Conservation (phyloP, 2,888 invertebrate genomes). For the Eucera pruinosa region DNA sequence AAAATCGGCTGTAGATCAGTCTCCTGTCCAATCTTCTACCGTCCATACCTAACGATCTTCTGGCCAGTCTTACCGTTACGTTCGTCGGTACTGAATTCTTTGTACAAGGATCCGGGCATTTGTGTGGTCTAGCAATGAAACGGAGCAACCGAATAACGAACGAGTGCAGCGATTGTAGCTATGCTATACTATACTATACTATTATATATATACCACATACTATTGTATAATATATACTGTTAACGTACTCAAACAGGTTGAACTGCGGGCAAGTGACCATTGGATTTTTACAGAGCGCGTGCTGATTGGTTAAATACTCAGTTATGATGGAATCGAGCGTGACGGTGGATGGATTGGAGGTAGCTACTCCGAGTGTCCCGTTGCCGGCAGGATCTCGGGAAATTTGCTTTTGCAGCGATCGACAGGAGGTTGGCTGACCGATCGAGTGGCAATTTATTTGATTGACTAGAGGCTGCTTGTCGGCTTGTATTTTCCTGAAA, state of each 20-base stretch:
- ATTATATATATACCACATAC: too few species aligned
- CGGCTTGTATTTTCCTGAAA: conserved; percentile 75
- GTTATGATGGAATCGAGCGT: conserved; percentile 97
- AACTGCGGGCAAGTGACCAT: conserved; percentile 99
- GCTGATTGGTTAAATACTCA: conserved; percentile 98
- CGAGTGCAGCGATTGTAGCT: too few species aligned
- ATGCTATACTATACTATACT: too few species aligned
- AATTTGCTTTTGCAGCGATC: conserved; percentile 86
- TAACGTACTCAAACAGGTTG: conserved; percentile 94
- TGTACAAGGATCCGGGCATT: conserved; percentile 95
- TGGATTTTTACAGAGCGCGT: conserved; percentile 98
- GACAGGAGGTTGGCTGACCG: conserved; percentile 71
- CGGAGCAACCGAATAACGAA: too few species aligned
- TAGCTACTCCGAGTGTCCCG: conserved; percentile 76
- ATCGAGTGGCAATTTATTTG: conserved; percentile 56
- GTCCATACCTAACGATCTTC: conserved; percentile 85
- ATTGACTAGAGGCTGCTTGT: conserved; percentile 69
- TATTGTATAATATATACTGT: too few species aligned
- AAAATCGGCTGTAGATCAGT: conserved; percentile 93
- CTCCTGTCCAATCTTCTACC: conserved; percentile 90
- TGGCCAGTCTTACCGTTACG: conserved; percentile 86
- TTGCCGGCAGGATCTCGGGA: conserved; percentile 81
- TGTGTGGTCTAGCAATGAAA: conserved; percentile 98
- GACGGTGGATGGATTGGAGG: conserved; percentile 84
- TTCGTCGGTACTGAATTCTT: conserved; percentile 89